A percentile compares a stretch with the other conserved stretches of the same genome.
Conservation (phyloP, 2,113 vertebrate genomes). For the Pardalotus punctatus region DNA sequence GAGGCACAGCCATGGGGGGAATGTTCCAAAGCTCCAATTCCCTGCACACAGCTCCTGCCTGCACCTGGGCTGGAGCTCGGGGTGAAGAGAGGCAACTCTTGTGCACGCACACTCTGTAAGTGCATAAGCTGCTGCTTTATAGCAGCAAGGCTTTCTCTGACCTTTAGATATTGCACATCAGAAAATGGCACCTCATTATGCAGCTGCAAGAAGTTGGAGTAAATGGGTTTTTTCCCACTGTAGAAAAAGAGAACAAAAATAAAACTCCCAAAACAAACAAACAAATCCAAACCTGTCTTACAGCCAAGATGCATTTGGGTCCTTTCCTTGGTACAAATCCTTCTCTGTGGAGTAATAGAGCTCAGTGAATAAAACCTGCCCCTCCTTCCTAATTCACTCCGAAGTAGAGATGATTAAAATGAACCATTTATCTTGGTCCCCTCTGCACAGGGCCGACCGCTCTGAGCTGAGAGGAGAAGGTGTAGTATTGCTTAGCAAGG, state of each 20-base stretch:
- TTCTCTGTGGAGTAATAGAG: not conserved
- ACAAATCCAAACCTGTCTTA: not conserved
- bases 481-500: constrained; percentile 6
- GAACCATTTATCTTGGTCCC: constrained; percentile 38
- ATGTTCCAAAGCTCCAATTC: not conserved
- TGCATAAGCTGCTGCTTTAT: not conserved
- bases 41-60: not conserved
- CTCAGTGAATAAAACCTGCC: constrained; percentile 1
- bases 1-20: fast-evolving
- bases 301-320: not conserved
- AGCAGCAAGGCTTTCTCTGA: constrained; percentile 34
- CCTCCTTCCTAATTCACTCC: constrained; percentile 39
- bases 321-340: not conserved
- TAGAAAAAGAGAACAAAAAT: not conserved
- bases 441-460: not conserved
- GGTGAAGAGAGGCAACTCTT: not conserved
- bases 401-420: constrained; percentile 49
- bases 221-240: not conserved
- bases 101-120: not conserved
- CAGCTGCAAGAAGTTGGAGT: not conserved
- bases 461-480: not conserved
- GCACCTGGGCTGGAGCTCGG: not conserved
- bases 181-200: constrained; percentile 20
- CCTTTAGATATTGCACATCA: constrained; percentile 5
- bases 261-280: not conserved